Evolutionary conservation across 2,888 invertebrate genomes (phyloP).

Genomic region (Troglohyphantes excavatus): DNA sequence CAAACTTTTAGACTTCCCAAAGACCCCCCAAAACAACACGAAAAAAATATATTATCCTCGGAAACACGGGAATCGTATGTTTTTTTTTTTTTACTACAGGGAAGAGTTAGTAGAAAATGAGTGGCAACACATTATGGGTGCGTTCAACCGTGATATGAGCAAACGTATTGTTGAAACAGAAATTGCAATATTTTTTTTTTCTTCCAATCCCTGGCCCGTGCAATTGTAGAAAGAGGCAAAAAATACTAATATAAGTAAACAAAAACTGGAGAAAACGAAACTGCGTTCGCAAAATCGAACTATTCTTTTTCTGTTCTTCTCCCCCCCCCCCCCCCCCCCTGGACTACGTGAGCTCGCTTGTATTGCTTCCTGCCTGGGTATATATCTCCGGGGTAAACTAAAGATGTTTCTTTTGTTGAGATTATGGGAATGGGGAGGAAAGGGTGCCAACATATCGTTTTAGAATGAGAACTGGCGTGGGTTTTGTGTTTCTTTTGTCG

Average conservation of each 20-base stretch:
- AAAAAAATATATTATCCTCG: not conserved
- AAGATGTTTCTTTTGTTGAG: constrained; percentile 36
- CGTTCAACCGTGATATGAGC: constrained; percentile 49
- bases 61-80: not conserved
- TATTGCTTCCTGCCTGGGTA: constrained; percentile 37
- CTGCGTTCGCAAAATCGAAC: constrained; percentile 20
- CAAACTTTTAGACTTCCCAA: constrained; percentile 36
- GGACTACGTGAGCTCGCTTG: constrained; percentile 33
- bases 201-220: constrained; percentile 7
- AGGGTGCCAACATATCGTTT: constrained; percentile 40
- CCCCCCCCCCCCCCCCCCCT: not conserved
- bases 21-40: not conserved
- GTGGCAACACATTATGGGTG: constrained; percentile 52
- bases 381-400: constrained; percentile 34
- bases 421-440: not conserved
- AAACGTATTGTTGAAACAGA: constrained; percentile 32
- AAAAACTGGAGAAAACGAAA: constrained; percentile 4
- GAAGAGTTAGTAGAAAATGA: constrained; percentile 14
- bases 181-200: constrained; percentile 36
- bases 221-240: not conserved
- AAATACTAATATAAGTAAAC: constrained; percentile 8
- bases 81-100: not conserved
- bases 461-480: constrained; percentile 39
- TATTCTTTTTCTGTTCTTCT: constrained; percentile 7
- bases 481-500: constrained; percentile 11